Conservation (phyloP, 2,888 invertebrate genomes). For the Hipparchia semele region DNA sequence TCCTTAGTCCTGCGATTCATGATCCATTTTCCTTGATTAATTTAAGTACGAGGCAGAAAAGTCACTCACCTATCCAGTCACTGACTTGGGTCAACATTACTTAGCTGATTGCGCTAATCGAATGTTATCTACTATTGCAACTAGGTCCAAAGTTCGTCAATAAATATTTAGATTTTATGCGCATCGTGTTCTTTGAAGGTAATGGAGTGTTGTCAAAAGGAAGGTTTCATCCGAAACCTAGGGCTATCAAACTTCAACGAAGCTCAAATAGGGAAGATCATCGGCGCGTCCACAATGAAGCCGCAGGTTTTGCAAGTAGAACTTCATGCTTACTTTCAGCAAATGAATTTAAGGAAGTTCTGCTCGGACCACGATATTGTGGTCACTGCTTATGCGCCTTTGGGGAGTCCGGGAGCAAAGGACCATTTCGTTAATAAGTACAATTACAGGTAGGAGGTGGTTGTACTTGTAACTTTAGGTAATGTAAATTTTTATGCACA, state of each 20-base stretch:
- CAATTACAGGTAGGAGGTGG: conserved; percentile 76
- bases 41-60: too few species aligned
- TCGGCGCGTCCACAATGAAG: conserved; percentile 83
- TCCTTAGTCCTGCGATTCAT: too few species aligned
- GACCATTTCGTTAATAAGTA: conserved; percentile 85
- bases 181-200: conserved; percentile 67
- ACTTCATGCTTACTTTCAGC: conserved; percentile 90
- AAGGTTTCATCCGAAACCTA: conserved; percentile 86
- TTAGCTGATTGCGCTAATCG: too few species aligned
- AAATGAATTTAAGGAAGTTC: conserved; percentile 83
- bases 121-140: too few species aligned
- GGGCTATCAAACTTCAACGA: conserved; percentile 92
- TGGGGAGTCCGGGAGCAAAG: conserved; percentile 88
- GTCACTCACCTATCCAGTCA: too few species aligned
- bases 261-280: conserved; percentile 85
- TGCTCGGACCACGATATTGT: conserved; percentile 85
- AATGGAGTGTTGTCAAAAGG: conserved; percentile 87
- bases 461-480: neutral
- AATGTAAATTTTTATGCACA: too few species aligned
- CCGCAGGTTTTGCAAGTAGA: conserved; percentile 90
- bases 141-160: too few species aligned
- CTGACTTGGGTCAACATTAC: too few species aligned
- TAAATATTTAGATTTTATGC: neutral
- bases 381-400: conserved; percentile 87
- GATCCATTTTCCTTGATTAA: too few species aligned